These are phyloP conservation scores for Agrilus planipennis DNA, from an alignment of 1,140 invertebrate species.

Conservation along the genomic window DNA sequence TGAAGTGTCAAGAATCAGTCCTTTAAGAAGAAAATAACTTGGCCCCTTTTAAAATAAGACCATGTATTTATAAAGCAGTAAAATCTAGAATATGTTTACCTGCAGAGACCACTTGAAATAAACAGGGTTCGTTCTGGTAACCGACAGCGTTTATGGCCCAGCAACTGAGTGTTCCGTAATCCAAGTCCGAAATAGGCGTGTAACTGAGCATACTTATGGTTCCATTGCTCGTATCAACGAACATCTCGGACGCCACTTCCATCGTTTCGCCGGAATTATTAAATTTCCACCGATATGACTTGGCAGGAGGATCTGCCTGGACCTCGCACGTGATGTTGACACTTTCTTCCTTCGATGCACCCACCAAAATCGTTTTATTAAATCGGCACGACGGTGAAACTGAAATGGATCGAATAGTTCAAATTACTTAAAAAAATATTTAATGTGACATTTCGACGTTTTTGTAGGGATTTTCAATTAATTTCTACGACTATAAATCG, in stretches of 20 bases:
- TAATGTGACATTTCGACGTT: too few species aligned
- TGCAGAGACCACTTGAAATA: conserved; percentile 60
- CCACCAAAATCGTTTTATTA: conserved; percentile 64
- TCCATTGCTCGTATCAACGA: conserved; percentile 48
- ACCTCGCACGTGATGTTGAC: conserved; percentile 75
- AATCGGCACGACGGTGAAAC: conserved; percentile 70
- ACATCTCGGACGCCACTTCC: conserved; percentile 60
- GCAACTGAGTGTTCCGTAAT: conserved; percentile 72
- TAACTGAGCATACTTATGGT: conserved; percentile 55
- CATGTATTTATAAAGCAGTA: too few species aligned
- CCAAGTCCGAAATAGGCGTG: conserved; percentile 55
- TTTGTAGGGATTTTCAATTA: too few species aligned
- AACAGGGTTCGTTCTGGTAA: conserved; percentile 67
- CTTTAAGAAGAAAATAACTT: too few species aligned
- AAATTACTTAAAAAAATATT: too few species aligned
- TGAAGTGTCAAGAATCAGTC: too few species aligned
- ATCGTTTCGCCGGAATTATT: conserved; percentile 76
- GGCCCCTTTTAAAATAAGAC: too few species aligned
- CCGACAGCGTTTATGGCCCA: conserved; percentile 74
- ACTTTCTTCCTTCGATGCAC: conserved; percentile 69
- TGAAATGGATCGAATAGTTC: conserved; percentile 41
- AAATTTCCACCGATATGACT: conserved; percentile 81
- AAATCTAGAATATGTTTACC: conserved; percentile 14
- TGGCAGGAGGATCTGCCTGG: conserved; percentile 74
- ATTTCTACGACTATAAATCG: too few species aligned